These are phyloP conservation scores for Pterocles gutturalis DNA, from an alignment of 2,113 vertebrate species.

Conservation along the genomic window DNA sequence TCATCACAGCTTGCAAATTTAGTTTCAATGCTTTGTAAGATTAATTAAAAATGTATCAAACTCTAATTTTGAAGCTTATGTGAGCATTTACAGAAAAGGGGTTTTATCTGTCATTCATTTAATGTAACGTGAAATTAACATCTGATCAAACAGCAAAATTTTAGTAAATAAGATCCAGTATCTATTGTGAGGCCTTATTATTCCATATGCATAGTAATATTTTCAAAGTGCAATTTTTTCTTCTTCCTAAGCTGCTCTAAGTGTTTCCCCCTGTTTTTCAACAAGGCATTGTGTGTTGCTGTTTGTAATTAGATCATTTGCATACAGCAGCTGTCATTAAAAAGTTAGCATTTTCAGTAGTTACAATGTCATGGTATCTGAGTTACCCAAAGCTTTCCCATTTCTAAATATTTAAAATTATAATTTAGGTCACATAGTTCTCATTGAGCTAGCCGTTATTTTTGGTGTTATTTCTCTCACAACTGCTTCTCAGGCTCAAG, in stretches of 20 bases:
- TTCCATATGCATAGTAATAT: background rate
- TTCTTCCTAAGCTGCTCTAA: background rate
- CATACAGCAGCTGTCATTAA: background rate
- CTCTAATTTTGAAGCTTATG: conserved; percentile 12
- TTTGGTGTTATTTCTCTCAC: background rate
- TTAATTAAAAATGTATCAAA: conserved; percentile 44
- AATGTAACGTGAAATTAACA: conserved; percentile 48
- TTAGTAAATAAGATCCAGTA: conserved; percentile 31
- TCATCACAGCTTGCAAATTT: conserved; percentile 22
- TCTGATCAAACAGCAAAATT: conserved; percentile 31
- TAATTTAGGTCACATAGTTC: background rate
- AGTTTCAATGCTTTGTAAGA: conserved; percentile 57
- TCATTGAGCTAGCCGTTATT: background rate
- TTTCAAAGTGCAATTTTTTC: background rate
- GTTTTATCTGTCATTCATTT: conserved; percentile 38
- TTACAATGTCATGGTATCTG: background rate
- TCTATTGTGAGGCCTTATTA: conserved; percentile 14
- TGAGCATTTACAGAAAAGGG: conserved; percentile 14
- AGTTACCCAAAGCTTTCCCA: background rate
- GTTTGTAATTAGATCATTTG: conserved; percentile 29
- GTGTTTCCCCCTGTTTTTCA: background rate
- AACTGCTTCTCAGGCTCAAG: background rate
- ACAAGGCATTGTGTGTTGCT: background rate
- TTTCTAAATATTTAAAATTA: background rate
- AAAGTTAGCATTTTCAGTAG: background rate